Evolutionary conservation across 2,888 invertebrate species (phyloP).

Genomic region (Nephrotoma guestfalica): DNA sequence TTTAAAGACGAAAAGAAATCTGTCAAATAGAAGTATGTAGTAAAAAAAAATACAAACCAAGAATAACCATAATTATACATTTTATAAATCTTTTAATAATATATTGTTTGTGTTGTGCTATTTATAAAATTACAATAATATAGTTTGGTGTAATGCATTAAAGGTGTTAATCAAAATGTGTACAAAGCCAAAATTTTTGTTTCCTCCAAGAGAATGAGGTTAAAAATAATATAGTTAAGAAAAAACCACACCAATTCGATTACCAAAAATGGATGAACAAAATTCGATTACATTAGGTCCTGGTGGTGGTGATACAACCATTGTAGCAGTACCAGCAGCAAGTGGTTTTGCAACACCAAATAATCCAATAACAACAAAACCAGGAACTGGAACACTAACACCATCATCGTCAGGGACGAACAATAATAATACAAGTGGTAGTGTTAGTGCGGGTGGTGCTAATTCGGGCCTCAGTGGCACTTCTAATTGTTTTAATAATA

Average conservation of each 20-base stretch:
- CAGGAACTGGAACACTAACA: background rate
- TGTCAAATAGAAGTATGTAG: background rate
- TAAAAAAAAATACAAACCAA: background rate
- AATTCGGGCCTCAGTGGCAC: background rate
- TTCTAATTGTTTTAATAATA: background rate
- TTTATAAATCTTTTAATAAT: background rate
- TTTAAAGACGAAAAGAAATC: background rate
- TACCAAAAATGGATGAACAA: background rate
- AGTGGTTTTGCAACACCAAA: background rate
- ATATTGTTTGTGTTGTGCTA: background rate
- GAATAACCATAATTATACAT: background rate
- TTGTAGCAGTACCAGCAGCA: background rate
- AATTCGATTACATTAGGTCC: background rate
- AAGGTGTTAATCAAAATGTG: background rate
- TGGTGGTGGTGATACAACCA: background rate
- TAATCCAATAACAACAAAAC: background rate
- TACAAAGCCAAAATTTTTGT: background rate
- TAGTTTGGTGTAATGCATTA: background rate
- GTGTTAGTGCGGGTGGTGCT: background rate
- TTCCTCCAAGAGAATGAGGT: background rate
- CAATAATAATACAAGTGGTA: background rate
- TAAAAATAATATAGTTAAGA: background rate
- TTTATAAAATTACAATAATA: background rate
- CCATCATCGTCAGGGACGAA: background rate
- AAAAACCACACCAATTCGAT: background rate